Conservation (phyloP, 1,140 invertebrate species). For the Streblospio benedicti region DNA sequence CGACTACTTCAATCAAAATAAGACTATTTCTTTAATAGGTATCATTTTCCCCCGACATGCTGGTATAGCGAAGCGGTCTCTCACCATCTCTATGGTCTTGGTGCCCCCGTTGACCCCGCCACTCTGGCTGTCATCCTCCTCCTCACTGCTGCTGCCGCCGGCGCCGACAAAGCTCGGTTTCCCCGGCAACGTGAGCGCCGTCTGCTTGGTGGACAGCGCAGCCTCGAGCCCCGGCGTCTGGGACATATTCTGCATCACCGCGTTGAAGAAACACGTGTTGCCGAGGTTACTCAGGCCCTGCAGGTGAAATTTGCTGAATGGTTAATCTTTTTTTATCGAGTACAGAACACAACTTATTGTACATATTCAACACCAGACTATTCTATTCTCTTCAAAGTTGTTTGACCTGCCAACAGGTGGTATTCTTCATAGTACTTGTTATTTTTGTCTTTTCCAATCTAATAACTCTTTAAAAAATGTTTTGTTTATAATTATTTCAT, state of each 20-base stretch:
- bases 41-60: no score
- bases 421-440: not conserved
- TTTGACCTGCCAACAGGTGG: not conserved
- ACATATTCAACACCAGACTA: not conserved
- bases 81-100: no score
- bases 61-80: no score
- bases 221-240: slow-evolving; percentile 73
- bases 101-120: not conserved
- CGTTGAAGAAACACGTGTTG: slow-evolving; percentile 95
- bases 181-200: slow-evolving; percentile 18
- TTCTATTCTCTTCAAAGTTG: no score
- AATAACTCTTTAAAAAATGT: not conserved
- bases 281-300: slow-evolving; percentile 64
- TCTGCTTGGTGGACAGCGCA: slow-evolving; percentile 49
- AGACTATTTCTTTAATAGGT: no score
- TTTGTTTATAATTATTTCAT: not conserved
- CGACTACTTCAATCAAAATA: no score
- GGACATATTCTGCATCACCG: slow-evolving; percentile 81
- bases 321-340: no score
- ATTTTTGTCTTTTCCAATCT: not conserved
- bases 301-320: not conserved
- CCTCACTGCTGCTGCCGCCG: slow-evolving; percentile 20
- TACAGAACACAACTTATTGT: no score
- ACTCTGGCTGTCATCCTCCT: slow-evolving; percentile 14
- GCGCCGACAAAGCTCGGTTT: no score